Conservation (phyloP, 1,140 invertebrate genomes). For the Ooceraea biroi region DNA sequence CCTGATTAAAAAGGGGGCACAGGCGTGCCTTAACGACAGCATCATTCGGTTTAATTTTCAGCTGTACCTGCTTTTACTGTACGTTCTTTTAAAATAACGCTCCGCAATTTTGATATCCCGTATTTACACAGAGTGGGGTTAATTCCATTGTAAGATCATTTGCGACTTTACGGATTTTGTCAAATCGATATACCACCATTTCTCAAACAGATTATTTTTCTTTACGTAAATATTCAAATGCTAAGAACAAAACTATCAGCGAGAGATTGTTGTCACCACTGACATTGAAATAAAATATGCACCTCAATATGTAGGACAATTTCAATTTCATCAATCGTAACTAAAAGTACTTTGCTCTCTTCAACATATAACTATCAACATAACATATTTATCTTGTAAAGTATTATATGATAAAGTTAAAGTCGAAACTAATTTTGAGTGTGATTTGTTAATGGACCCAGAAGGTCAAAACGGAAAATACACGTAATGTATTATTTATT, state of each 20-base stretch:
- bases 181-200: neutral
- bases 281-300: neutral
- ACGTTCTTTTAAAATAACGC: neutral
- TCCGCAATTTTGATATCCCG: neutral
- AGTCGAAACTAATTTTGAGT: neutral
- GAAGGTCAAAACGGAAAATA: neutral
- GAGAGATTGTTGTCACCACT: too few species aligned
- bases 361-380: neutral
- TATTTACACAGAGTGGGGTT: neutral
- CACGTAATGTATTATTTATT: neutral
- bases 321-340: neutral
- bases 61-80: neutral
- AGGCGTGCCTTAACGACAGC: slow-evolving; percentile 9
- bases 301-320: too few species aligned
- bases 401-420: neutral
- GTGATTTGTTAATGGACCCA: neutral
- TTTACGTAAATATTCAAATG: neutral
- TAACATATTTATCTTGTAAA: neutral
- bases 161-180: neutral
- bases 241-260: neutral
- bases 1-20: slow-evolving; percentile 34
- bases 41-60: slow-evolving; percentile 47
- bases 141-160: neutral
- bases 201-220: neutral
- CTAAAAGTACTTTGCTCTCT: neutral